Percentiles rank a stretch among this genome's conserved stretches.
phyloP scores from a whole-genome alignment of 2,888 invertebrate species.

The Maniola hyperantus region DNA sequence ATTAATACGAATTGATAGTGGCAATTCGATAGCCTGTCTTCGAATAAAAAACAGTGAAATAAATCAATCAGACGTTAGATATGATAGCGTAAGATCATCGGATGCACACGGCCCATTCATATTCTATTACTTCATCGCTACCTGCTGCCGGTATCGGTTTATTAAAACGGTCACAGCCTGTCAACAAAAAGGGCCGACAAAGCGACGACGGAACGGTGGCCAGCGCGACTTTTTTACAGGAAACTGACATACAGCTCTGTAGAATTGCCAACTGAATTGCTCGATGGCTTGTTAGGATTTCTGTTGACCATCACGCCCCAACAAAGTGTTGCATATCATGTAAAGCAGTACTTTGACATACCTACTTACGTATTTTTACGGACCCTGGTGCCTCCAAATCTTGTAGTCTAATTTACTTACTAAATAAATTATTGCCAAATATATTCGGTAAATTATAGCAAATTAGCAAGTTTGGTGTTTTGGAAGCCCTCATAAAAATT shows the following conservation, averaged over 20 bases:
- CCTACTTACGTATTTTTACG: no score
- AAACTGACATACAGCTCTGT: slow-evolving; percentile 44
- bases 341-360: no score
- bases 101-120: slow-evolving; percentile 45
- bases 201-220: slow-evolving; percentile 59
- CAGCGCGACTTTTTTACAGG: slow-evolving; percentile 59
- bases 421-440: no score
- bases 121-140: slow-evolving; percentile 71
- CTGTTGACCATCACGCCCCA: neutral
- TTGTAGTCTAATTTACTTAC: no score
- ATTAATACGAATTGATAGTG: neutral
- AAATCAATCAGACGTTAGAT: slow-evolving; percentile 24
- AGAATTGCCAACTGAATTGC: slow-evolving; percentile 16
- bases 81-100: slow-evolving; percentile 29
- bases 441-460: no score
- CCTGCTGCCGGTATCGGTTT: slow-evolving; percentile 72
- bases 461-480: no score
- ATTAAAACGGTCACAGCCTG: slow-evolving; percentile 78
- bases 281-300: neutral
- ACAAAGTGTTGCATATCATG: no score
- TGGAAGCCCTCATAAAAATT: no score
- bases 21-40: slow-evolving; percentile 10
- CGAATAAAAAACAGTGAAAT: slow-evolving; percentile 6
- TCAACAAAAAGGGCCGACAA: slow-evolving; percentile 78
- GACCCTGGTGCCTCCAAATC: no score